Evolutionary conservation across 2,797 vertebrate species (phyloP), one percentile per base, ranked within the genome.

Genomic region (Lophius americanus): DNA sequence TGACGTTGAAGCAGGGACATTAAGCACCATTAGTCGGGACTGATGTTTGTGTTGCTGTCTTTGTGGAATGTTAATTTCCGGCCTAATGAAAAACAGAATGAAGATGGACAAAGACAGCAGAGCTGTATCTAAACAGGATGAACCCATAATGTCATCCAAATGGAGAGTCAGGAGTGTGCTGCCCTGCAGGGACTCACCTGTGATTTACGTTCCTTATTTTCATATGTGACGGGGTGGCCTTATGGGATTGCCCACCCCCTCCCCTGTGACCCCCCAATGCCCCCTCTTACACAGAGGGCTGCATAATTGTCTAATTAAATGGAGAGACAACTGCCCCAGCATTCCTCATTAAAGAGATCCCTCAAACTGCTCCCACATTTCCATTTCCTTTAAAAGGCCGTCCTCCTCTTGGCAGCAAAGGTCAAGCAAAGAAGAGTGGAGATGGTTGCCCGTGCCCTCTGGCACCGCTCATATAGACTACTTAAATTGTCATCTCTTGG

Each of bases 221-320:
- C 64, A 50, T 49, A 49, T 81, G 83, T 90, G 88, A 88, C 66
- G 77, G 70, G 47, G 73, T 84, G 88, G 76, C 88, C 84, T 50
- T 14, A 60, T 84, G 88, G 86, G 86, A 87, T 60, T 7, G 6
- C 62, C 67, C 46, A 9, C 64, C 68, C 64, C 62, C 64, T 81
- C 85, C 79, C 81, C 59, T 37, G 60, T 90, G 89, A 91, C 88
- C 89, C 85, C 23, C 71, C 56, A 59, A 86, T 82, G 85, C 81
- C 85, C 85, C 75, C 54, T 54, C 73, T 78, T 83, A 89, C 68
- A 64, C 60, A 68, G 74, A 80, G 83, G 85, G 85, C 70, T 80
- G 85, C 85, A 89, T 92, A 92, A 92, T 92, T 90, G 83, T 90
- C 92, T 92, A 92, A 93, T 94, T 92, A 94, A 90, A 91, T 74